Conservation (phyloP, 2,113 vertebrate species). For the Cyanoderma ruficeps region DNA sequence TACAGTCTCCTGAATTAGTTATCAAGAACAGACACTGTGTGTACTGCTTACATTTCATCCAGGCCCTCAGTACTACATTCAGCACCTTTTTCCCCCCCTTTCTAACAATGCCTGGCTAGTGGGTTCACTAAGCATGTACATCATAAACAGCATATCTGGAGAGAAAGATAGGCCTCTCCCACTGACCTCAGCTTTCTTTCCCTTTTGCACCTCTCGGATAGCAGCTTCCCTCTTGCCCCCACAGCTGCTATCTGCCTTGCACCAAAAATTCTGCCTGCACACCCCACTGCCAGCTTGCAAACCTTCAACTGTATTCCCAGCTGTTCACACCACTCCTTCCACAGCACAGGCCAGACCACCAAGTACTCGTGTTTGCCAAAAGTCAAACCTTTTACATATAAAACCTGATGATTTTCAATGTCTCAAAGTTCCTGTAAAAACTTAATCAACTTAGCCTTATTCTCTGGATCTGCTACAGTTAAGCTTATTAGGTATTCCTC, state of each 20-base stretch:
- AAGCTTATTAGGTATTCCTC: neutral
- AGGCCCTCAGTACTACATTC: neutral
- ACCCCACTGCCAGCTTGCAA: neutral
- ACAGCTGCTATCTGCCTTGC: slow-evolving; percentile 4
- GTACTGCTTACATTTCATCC: neutral
- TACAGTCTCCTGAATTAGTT: neutral
- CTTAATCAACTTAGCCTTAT: neutral
- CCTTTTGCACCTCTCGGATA: neutral
- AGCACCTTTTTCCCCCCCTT: neutral
- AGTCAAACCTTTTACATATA: neutral
- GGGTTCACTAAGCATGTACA: neutral
- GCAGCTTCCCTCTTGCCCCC: neutral
- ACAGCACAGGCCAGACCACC: neutral
- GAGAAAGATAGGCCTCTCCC: slow-evolving; percentile 28
- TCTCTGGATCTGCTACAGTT: neutral
- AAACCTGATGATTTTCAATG: rapidly evolving
- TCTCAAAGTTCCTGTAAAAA: neutral
- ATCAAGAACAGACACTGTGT: neutral
- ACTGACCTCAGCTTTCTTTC: neutral
- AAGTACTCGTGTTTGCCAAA: neutral
- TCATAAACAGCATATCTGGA: neutral
- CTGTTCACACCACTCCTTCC: neutral
- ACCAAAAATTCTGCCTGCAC: neutral
- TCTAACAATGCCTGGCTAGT: neutral
- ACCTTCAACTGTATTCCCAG: neutral